Evolutionary conservation across 2,888 invertebrate genomes (phyloP).

Genomic region (Lasioglossum lativentre): DNA sequence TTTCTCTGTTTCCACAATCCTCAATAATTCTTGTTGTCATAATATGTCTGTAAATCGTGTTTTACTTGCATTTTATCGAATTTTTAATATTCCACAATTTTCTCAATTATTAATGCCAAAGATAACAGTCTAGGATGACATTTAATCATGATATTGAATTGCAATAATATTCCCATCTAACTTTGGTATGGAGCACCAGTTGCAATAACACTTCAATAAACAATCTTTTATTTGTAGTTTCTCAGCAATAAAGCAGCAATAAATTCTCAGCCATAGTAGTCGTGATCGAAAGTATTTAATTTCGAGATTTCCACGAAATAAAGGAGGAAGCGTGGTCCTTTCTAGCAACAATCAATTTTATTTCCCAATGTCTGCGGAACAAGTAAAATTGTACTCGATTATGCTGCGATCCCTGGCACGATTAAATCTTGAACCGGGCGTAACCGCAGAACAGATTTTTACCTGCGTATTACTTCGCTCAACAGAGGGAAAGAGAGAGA

Average conservation of each 20-base stretch:
- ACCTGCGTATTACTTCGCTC: conserved; percentile 9
- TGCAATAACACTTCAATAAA: no score
- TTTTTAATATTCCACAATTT: neutral
- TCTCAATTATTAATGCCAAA: no score
- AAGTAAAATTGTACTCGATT: conserved; percentile 41
- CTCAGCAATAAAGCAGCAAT: no score
- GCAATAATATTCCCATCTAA: no score
- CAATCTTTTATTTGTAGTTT: no score
- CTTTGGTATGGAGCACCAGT: neutral
- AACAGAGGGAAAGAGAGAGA: neutral
- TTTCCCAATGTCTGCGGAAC: neutral
- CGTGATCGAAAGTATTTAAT: neutral
- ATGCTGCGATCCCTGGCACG: conserved; percentile 28
- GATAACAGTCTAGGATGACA: no score
- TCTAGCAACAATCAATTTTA: conserved; percentile 35
- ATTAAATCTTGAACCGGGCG: conserved; percentile 36
- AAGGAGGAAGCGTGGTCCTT: neutral
- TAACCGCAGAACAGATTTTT: conserved; percentile 52
- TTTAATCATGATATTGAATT: no score
- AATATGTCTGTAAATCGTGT: neutral
- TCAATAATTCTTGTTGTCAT: neutral
- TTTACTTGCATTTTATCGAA: neutral
- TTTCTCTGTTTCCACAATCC: no score
- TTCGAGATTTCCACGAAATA: neutral
- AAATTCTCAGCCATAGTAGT: neutral